These are phyloP conservation scores for Erpobdella octoculata DNA, from an alignment of 2,888 invertebrate species.

Conservation along the genomic window DNA sequence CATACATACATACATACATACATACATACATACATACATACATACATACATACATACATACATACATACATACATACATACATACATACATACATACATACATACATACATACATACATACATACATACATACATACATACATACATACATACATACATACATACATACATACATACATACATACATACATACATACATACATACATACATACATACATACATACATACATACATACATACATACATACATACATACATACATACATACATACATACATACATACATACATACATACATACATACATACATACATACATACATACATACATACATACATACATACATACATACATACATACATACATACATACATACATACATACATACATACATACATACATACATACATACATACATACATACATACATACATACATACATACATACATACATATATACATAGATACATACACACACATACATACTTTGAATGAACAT, in stretches of 20 bases:
- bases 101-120: conserved; percentile 1
- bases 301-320: background rate
- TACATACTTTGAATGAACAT: too few species aligned
- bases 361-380: conserved; percentile 18
- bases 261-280: conserved; percentile 9
- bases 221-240: conserved; percentile 21
- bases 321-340: background rate
- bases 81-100: too few species aligned
- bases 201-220: conserved; percentile 21
- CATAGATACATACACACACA: too few species aligned
- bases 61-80: too few species aligned
- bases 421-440: conserved; percentile 22
- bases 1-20: too few species aligned
- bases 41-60: too few species aligned
- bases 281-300: background rate
- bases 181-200: background rate
- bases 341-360: background rate
- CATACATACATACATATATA: too few species aligned
- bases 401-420: background rate
- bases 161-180: conserved; percentile 9
- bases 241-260: conserved; percentile 20
- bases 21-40: too few species aligned
- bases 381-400: conserved; percentile 13
- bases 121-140: background rate
- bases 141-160: background rate